Base-by-base conservation (phyloP, 2,797 vertebrate genomes). In the Rhynchotus rufescens region DNA sequence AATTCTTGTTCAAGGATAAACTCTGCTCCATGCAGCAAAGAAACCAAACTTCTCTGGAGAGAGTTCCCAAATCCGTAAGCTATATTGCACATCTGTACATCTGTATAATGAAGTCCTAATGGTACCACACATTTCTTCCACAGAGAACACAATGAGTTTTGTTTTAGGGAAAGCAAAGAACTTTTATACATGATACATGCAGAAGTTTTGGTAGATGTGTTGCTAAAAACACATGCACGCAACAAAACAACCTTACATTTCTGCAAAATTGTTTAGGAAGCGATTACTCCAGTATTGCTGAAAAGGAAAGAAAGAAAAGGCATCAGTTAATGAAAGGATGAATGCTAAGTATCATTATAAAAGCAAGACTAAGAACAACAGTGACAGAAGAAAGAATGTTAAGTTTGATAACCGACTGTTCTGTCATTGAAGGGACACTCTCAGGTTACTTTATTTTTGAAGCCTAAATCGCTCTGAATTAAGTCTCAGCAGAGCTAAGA, bases 241-340 rank as follows among this genome's bases (percentile, higher is more conserved):
- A 97, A 98, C 97, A 92, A 97, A 98, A 98, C 97, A 98, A 98
- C 97, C 98, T 98, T 97, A 98, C 97, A 98, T 97, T 97, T 97
- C 97, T 98, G 98, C 98, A 98, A 97, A 98, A 98, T 98, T 98
- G 97, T 96, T 98, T 98, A 98, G 97, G 97, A 98, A 98, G 97
- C 94, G 97, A 97, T 98, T 98, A 98, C 98, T 98, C 98, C 98
- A 98, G 97, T 97, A 96, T 97, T 96, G 97, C 98, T 98, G 98
- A 96, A 98, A 98, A 98, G 98, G 97, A 98, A 98, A 97, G 95
- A 97, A 93, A 96, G 93, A 97, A 94, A 97, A 97, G 96, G 96
- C 92, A 65, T 97, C 97, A 97, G 96, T 96, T 97, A 93, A 96
- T 95, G 95, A 96, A 95, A 97, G 94, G 95, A 96, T 88, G 94